Conservation (phyloP, 2,797 vertebrate genomes). For the Oophaga sylvatica region DNA sequence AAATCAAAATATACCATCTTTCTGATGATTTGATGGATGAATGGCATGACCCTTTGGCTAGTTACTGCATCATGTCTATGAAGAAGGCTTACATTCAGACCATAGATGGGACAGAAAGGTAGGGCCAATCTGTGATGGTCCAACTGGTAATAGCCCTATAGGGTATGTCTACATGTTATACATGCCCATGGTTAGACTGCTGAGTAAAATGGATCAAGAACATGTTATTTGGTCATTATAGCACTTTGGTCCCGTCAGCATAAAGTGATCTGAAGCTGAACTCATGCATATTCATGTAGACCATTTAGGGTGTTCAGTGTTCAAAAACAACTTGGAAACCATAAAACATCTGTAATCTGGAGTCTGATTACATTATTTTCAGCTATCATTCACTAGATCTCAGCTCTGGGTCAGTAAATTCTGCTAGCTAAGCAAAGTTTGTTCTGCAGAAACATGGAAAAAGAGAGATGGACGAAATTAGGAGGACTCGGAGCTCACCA, state of each 20-base stretch:
- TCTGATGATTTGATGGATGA: background rate
- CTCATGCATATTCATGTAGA: too few relatives aligned
- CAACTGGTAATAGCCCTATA: too few relatives aligned
- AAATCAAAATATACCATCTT: background rate
- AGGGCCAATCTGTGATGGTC: background rate
- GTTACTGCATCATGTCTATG: background rate
- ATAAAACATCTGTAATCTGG: background rate
- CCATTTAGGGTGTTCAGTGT: too few relatives aligned
- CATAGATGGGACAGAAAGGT: background rate
- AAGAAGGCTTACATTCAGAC: too few relatives aligned
- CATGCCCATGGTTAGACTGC: too few relatives aligned
- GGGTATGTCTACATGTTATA: too few relatives aligned
- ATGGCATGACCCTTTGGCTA: background rate
- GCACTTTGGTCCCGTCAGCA: too few relatives aligned
- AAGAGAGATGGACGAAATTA: background rate
- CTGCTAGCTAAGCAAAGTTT: background rate
- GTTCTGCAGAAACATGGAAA: background rate
- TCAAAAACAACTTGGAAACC: background rate
- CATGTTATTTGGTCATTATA: too few relatives aligned
- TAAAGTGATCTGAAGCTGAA: too few relatives aligned
- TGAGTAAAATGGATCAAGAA: too few relatives aligned
- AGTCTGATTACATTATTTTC: background rate
- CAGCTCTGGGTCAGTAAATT: background rate
- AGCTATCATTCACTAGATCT: background rate
- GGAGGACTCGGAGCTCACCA: background rate